Conservation (phyloP, 1,140 invertebrate species). For the Centruroides sculpturatus region DNA sequence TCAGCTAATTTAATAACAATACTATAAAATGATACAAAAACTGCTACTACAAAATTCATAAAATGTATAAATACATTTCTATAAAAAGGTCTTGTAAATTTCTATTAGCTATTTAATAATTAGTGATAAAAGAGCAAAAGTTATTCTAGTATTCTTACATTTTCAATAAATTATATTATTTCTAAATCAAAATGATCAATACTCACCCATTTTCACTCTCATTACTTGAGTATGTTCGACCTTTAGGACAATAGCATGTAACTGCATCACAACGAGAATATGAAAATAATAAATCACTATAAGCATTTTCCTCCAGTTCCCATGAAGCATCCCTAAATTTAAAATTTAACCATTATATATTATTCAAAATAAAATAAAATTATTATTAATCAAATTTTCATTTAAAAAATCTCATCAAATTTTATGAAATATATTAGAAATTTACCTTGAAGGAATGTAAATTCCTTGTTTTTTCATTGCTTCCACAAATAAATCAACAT, state of each 20-base stretch:
- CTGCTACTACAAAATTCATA: no score
- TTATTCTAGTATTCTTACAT: no score
- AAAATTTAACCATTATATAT: neutral
- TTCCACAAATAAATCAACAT: conserved; percentile 40
- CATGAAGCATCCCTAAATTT: conserved; percentile 46
- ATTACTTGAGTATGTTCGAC: conserved; percentile 27
- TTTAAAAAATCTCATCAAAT: no score
- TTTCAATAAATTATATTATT: no score
- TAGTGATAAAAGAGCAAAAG: no score
- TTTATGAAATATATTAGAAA: conserved; percentile 1
- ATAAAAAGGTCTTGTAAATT: no score
- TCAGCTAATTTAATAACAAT: no score
- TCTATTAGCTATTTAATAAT: no score
- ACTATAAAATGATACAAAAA: no score
- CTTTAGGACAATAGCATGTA: conserved; percentile 41
- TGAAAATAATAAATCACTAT: conserved; percentile 40
- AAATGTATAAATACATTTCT: no score
- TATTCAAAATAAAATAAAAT: no score
- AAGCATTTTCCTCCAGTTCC: conserved; percentile 49
- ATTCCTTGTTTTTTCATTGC: conserved; percentile 46
- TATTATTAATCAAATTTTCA: no score
- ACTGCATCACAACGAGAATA: conserved; percentile 41
- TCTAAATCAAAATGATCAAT: neutral
- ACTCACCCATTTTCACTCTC: conserved; percentile 34
- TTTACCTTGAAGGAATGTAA: conserved; percentile 45